A percentile compares a stretch with the other conserved stretches of the same genome.
Evolutionary conservation across 1,140 invertebrate species (phyloP).

Genomic region (Galleria mellonella): DNA sequence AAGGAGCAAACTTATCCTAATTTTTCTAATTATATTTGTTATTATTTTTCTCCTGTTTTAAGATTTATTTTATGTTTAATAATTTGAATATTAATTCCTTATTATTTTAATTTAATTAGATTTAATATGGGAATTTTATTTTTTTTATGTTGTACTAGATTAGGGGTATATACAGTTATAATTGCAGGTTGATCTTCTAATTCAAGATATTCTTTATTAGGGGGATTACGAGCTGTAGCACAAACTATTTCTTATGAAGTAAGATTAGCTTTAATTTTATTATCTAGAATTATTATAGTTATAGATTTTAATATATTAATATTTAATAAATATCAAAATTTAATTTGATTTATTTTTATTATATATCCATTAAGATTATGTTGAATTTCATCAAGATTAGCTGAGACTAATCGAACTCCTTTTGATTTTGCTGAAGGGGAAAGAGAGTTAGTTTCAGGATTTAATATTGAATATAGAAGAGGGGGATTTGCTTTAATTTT

Average conservation of each 20-base stretch:
- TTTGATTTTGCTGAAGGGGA: constrained; percentile 88
- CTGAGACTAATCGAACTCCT: constrained; percentile 83
- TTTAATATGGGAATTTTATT: constrained; percentile 73
- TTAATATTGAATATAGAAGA: constrained; percentile 84
- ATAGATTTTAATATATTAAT: constrained; percentile 63
- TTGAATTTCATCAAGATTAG: constrained; percentile 77
- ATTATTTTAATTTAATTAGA: constrained; percentile 52
- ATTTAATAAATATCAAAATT: constrained; percentile 71
- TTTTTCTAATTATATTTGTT: constrained; percentile 71
- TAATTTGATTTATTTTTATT: constrained; percentile 49
- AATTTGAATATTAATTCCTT: constrained; percentile 72
- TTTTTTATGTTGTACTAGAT: constrained; percentile 73
- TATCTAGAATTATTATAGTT: constrained; percentile 67
- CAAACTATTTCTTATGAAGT: constrained; percentile 84
- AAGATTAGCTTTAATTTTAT: constrained; percentile 75
- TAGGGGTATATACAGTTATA: constrained; percentile 76
- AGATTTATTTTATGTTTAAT: constrained; percentile 74
- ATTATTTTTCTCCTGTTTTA: constrained; percentile 76
- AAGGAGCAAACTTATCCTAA: constrained; percentile 74
- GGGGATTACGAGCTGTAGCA: constrained; percentile 76
- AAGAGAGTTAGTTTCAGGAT: constrained; percentile 84
- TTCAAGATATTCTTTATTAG: constrained; percentile 80
- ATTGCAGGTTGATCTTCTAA: constrained; percentile 79
- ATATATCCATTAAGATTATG: constrained; percentile 72
- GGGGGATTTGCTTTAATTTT: constrained; percentile 83